A percentile compares a stretch with the other conserved stretches of the same genome.
Conservation (phyloP, 2,888 invertebrate species). For the Lasioglossum morio region DNA sequence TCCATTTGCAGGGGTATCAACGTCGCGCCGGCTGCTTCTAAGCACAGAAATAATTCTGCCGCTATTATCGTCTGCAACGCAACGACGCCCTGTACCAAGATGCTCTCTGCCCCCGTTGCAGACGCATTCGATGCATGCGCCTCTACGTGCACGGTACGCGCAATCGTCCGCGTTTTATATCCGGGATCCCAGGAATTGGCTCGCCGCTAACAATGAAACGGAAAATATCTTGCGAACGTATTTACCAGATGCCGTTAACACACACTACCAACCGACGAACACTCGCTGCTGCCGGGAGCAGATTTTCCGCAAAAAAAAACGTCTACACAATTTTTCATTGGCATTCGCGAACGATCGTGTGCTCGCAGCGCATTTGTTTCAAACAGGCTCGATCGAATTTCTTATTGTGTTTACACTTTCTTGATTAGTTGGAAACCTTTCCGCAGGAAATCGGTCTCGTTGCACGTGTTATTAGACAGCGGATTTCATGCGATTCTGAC, state of each 20-base stretch:
- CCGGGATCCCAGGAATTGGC: conserved; percentile 46
- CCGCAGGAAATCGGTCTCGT: no score
- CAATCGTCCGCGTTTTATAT: conserved; percentile 38
- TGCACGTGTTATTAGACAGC: no score
- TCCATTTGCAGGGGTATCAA: conserved; percentile 61
- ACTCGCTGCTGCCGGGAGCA: background rate
- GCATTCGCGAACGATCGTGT: background rate
- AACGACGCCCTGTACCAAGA: conserved; percentile 19
- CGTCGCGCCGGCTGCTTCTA: conserved; percentile 57
- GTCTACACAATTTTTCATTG: background rate
- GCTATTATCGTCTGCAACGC: conserved; percentile 52
- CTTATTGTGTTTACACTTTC: no score
- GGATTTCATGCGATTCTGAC: no score
- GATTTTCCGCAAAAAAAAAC: background rate
- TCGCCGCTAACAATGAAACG: conserved; percentile 27
- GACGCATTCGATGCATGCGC: conserved; percentile 29
- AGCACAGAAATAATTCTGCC: conserved; percentile 64
- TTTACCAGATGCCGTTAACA: conserved; percentile 25
- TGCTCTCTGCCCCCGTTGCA: conserved; percentile 28
- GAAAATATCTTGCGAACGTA: conserved; percentile 28
- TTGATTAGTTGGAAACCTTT: no score
- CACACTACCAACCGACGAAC: no score
- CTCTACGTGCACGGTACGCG: conserved; percentile 9
- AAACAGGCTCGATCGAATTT: no score
- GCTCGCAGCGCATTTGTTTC: background rate